Percentiles rank a stretch among this genome's conserved stretches.
Evolutionary conservation across 2,888 invertebrate genomes (phyloP).

Genomic region (Pachymerium ferrugineum): DNA sequence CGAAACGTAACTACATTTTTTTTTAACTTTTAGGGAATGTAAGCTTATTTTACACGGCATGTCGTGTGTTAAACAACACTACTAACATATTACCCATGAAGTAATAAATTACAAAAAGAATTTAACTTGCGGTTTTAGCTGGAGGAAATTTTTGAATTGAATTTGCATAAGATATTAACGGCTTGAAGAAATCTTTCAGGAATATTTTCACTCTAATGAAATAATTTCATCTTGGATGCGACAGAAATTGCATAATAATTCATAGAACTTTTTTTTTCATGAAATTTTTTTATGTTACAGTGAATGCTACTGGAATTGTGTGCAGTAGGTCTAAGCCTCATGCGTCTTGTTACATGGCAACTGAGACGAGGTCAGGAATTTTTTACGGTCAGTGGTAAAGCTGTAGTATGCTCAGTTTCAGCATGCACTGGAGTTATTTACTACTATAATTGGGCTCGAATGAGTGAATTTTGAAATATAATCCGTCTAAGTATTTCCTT

Average conservation of each 20-base stretch:
- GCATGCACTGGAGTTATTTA: not conserved
- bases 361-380: not conserved
- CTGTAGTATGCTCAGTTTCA: not conserved
- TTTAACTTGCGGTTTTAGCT: not conserved
- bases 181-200: not conserved
- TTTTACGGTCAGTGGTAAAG: not conserved
- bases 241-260: not conserved
- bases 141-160: not conserved
- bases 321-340: not conserved
- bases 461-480: no score
- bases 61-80: not conserved
- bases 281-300: not conserved
- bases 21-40: no score
- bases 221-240: not conserved
- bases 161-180: not conserved
- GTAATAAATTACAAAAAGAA: not conserved
- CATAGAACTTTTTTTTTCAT: not conserved
- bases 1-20: no score
- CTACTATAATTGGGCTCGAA: not conserved
- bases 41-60: no score
- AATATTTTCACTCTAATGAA: not conserved
- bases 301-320: not conserved
- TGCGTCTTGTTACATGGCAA: not conserved
- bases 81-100: not conserved
- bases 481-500: no score